phyloP scores from a whole-genome alignment of 1,140 invertebrate genomes.

The Dolichoris vasculosae region DNA sequence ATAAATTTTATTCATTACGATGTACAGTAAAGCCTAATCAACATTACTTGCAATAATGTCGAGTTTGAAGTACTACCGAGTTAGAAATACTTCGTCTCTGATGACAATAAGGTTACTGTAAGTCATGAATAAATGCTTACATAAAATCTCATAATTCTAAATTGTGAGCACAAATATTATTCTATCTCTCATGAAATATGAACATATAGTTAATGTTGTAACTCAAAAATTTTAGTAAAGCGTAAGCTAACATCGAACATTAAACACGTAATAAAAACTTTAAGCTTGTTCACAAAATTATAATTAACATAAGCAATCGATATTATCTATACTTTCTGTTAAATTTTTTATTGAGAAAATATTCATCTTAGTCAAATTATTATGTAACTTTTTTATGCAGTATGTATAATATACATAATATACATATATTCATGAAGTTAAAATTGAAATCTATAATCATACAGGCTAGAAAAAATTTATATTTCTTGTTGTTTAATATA shows the following conservation, averaged over 20 bases:
- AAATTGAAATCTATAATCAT: background rate
- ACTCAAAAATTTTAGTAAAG: background rate
- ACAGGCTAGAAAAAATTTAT: background rate
- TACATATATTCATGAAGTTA: no score
- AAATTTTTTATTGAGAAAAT: no score
- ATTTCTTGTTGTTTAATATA: background rate
- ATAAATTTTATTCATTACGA: background rate
- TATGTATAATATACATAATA: no score
- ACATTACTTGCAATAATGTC: background rate
- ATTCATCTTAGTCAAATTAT: no score
- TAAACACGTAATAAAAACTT: no score
- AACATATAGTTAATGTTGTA: background rate
- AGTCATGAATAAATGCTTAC: background rate
- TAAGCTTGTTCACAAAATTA: no score
- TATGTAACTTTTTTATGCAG: no score
- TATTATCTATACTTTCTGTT: no score
- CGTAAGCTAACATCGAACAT: no score
- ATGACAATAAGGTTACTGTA: background rate
- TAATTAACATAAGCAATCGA: no score
- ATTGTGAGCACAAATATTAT: background rate
- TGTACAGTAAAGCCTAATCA: background rate
- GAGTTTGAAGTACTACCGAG: background rate
- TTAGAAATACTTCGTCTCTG: background rate
- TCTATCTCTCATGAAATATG: background rate
- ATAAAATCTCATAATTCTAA: background rate